Evolutionary conservation across 2,113 vertebrate genomes (phyloP).

Genomic region (Suricata suricatta): DNA sequence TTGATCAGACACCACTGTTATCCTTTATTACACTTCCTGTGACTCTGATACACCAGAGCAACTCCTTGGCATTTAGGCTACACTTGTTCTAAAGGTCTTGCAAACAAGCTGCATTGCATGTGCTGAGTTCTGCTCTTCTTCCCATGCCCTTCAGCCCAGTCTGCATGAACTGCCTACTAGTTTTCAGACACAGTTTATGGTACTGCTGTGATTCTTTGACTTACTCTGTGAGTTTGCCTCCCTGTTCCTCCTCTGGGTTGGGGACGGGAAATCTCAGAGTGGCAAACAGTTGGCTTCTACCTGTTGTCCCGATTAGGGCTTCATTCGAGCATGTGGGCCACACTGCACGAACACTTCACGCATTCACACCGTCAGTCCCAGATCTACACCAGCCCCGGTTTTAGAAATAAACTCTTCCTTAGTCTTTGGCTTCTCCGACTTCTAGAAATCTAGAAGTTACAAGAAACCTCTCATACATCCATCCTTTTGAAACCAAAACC

Average conservation of each 20-base stretch:
- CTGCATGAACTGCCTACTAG: neutral
- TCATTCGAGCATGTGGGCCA: neutral
- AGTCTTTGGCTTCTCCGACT: neutral
- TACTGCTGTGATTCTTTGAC: neutral
- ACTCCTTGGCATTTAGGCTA: neutral
- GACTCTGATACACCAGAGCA: neutral
- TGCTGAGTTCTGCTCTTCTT: neutral
- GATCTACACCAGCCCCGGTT: neutral
- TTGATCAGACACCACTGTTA: neutral
- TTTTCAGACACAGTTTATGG: neutral
- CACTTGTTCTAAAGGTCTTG: neutral
- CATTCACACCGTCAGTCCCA: neutral
- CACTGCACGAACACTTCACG: neutral
- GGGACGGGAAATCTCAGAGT: neutral
- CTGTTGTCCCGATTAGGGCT: neutral
- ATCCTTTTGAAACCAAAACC: conserved; percentile 29
- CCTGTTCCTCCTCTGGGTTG: neutral
- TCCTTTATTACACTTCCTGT: neutral
- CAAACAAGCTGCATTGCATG: rapidly evolving
- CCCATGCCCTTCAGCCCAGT: neutral
- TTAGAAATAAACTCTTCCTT: conserved; percentile 4
- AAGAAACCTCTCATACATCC: neutral
- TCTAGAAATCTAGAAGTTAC: neutral
- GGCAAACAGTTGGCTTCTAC: neutral
- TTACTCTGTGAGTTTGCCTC: neutral